A percentile compares a stretch with the other conserved stretches of the same genome.
Evolutionary conservation across 2,113 vertebrate genomes (phyloP).

Genomic region (Balaeniceps rex): DNA sequence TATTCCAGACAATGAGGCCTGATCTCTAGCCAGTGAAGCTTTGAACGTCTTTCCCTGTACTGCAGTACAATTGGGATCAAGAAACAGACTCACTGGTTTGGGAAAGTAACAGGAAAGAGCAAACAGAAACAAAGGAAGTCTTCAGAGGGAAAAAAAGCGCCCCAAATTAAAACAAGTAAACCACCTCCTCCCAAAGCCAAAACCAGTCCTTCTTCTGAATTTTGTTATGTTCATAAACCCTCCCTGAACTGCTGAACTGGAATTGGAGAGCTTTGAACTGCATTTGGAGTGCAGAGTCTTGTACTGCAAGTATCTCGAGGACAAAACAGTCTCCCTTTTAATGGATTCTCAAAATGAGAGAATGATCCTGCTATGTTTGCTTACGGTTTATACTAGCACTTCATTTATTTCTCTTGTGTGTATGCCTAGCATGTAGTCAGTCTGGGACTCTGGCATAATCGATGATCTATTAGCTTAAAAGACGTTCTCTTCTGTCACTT

Average conservation of each 20-base stretch:
- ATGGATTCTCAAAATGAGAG: background rate
- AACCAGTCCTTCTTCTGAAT: background rate
- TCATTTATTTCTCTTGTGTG: background rate
- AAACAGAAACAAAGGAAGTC: background rate
- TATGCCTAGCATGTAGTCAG: background rate
- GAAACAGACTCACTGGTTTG: background rate
- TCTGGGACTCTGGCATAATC: background rate
- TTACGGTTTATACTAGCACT: background rate
- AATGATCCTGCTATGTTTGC: background rate
- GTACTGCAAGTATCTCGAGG: background rate
- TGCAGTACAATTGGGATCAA: fast-evolving
- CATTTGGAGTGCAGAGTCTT: background rate
- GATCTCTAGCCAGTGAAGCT: background rate
- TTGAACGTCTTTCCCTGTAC: background rate
- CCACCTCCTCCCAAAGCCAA: background rate
- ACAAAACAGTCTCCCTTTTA: background rate
- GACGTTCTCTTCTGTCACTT: background rate
- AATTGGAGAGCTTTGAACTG: background rate
- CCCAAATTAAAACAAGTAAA: background rate
- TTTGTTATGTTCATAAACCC: background rate
- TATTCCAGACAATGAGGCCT: background rate
- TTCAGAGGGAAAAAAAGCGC: background rate
- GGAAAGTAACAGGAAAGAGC: background rate
- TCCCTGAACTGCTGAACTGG: background rate
- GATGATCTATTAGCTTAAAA: background rate